Evolutionary conservation across 2,113 vertebrate genomes (phyloP), one percentile per base, ranked within the genome.

Genomic region (Phalacrocorax pelagicus): DNA sequence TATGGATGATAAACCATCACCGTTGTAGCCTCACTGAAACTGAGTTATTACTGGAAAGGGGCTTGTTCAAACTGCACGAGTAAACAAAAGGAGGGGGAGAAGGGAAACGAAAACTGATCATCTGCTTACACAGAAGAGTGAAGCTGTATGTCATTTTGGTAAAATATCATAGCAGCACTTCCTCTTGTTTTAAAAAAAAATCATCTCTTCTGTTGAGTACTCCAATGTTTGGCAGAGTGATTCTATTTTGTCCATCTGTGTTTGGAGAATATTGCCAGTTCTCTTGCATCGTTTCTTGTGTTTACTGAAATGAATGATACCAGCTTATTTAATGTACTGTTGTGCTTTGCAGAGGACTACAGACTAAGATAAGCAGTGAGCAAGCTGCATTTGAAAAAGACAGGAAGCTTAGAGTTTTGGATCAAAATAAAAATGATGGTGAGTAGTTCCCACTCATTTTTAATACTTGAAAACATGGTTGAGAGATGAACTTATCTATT

Each of bases 301-400:
- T 97, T 98, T 92, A 93, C 75, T 92, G 86, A 96, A 95, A 95
- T 82, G 92, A 93, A 87, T 66, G 95, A 58, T 94, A 88, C 82
- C 32, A 73, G 54, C 74, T 88, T 96, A 91, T 96, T 93, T 94
- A 94, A 92, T 62, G 32, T 95, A 80, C 26, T 93, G 49, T 97
- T 93, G 61, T 97, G 47, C 97, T 96, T 98, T 98, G 27, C 97
- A 98, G 98, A 96, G 95, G 32, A 66, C 63, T 91, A 79, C 92
- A 95, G 63, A 81, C 29, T 80, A 57, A 92, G 81, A 79, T 91
- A 90, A 94, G 86, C 49, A 93, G 36, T 57, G 90, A 94, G 84
- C 92, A 97, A 62, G 75, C 19, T 62, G 71, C 52, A 67, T 71
- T 78, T 92, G 94, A 92, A 88, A 90, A 49, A 88, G 59, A 92